Percentiles rank a stretch among this genome's conserved stretches.
These are phyloP conservation scores for Centruroides sculpturatus DNA, from an alignment of 1,140 invertebrate species.

Conservation along the genomic window DNA sequence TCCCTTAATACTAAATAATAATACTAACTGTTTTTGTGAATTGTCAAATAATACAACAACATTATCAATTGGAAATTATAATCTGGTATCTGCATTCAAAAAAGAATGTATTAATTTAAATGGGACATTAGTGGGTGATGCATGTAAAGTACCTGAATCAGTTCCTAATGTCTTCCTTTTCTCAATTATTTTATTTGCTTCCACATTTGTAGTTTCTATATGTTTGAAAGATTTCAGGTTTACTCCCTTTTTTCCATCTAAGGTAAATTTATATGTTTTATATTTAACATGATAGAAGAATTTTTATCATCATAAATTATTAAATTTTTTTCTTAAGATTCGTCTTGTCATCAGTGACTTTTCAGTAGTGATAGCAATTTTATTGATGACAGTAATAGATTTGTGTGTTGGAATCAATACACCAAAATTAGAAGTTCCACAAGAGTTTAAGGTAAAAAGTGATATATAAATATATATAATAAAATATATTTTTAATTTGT, in stretches of 20 bases:
- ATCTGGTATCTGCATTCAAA: neutral
- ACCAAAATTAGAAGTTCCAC: conserved; percentile 31
- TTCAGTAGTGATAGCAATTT: conserved; percentile 35
- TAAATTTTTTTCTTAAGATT: conserved; percentile 20
- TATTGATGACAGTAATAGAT: conserved; percentile 28
- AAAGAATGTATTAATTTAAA: neutral
- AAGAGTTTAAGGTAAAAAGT: conserved; percentile 25
- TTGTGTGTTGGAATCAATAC: conserved; percentile 26
- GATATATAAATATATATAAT: no score
- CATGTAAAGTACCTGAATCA: conserved; percentile 11
- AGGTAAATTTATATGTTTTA: conserved; percentile 11
- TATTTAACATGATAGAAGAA: neutral
- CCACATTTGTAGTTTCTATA: conserved; percentile 26
- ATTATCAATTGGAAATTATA: no score
- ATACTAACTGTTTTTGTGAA: no score
- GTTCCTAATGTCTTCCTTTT: conserved; percentile 27
- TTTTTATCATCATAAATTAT: neutral
- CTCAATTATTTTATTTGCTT: conserved; percentile 27
- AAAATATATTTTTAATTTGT: no score
- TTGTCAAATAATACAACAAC: no score
- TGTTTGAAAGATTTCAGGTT: conserved; percentile 22
- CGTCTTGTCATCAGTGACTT: conserved; percentile 32
- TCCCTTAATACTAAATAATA: neutral
- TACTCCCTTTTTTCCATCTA: conserved; percentile 24
- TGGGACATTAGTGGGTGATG: neutral